Conservation (phyloP, 2,113 vertebrate genomes). For the Boulengerochromis microlepis region DNA sequence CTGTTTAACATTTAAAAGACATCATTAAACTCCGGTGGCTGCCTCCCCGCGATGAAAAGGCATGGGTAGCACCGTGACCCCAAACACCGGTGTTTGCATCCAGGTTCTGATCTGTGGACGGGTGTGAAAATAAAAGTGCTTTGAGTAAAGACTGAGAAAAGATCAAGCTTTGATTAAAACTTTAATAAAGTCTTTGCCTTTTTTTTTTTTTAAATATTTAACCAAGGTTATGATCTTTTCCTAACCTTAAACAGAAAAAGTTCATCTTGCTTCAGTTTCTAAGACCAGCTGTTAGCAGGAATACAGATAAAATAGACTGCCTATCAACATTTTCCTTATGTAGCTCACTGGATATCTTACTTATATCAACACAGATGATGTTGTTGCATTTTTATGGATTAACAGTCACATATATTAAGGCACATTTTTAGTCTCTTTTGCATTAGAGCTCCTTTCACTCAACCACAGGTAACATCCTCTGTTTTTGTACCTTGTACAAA, state of each 20-base stretch:
- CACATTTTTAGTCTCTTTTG: neutral
- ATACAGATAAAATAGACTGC: neutral
- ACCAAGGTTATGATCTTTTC: neutral
- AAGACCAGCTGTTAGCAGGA: neutral
- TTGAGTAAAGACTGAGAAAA: neutral
- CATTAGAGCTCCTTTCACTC: neutral
- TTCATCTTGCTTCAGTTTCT: neutral
- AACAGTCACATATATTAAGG: neutral
- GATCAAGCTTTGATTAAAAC: neutral
- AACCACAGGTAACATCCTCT: neutral
- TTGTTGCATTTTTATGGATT: neutral
- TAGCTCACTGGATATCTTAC: neutral
- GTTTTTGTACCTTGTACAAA: neutral
- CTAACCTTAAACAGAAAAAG: neutral
- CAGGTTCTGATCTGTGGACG: neutral
- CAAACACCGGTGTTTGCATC: neutral
- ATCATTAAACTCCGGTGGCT: neutral
- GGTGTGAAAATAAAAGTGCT: neutral
- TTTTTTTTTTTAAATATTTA: neutral
- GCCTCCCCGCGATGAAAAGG: neutral
- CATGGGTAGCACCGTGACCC: neutral
- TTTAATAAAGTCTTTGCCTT: neutral
- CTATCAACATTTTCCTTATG: neutral
- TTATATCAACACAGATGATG: neutral
- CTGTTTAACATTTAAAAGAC: neutral